phyloP scores from a whole-genome alignment of 2,113 vertebrate species.

The Gobiocypris rarus region DNA sequence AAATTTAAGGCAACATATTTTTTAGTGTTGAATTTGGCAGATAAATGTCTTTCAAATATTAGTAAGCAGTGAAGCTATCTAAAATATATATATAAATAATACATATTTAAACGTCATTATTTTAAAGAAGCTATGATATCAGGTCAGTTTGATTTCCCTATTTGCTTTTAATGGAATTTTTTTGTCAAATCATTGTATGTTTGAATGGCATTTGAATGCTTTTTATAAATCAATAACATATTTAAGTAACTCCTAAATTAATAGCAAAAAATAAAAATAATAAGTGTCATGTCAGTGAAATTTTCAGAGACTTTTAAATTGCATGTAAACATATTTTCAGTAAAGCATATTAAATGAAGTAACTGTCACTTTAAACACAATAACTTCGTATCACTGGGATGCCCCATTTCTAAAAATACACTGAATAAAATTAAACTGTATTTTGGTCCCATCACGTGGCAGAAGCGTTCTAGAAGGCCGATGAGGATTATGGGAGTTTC shows the following conservation, averaged over 20 bases:
- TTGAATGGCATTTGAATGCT: too few species aligned
- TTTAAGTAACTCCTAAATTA: too few species aligned
- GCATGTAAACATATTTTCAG: not conserved
- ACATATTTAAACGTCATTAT: too few species aligned
- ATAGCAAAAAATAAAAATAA: not conserved
- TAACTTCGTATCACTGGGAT: not conserved
- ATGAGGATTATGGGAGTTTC: conserved; percentile 13
- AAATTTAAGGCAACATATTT: not conserved
- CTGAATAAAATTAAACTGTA: not conserved
- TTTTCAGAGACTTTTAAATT: not conserved
- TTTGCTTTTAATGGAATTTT: too few species aligned
- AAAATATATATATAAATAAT: too few species aligned
- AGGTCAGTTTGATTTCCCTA: not conserved
- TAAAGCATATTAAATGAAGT: not conserved
- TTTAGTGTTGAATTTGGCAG: too few species aligned
- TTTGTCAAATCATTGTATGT: too few species aligned
- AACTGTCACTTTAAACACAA: not conserved
- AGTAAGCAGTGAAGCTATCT: not conserved
- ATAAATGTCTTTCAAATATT: not conserved
- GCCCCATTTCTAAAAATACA: not conserved
- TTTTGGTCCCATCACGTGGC: not conserved
- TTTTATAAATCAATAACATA: too few species aligned
- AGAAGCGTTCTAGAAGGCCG: not conserved
- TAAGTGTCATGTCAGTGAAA: not conserved
- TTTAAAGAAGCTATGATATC: not conserved